A percentile compares a stretch with the other conserved stretches of the same genome.
Conservation (phyloP, 2,113 vertebrate genomes). For the Plecotus auritus region DNA sequence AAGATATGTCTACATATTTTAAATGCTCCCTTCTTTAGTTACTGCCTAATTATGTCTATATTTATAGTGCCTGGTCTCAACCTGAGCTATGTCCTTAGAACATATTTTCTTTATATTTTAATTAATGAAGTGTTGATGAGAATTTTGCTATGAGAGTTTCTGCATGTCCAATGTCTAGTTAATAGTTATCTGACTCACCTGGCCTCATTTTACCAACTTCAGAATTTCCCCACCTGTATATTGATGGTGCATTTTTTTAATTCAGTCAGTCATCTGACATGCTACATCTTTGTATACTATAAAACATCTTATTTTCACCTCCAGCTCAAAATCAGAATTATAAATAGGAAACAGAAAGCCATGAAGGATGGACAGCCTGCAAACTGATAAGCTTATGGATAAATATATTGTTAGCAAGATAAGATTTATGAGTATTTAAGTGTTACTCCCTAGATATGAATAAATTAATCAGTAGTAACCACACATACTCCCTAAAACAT, state of each 20-base stretch:
- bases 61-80: background rate
- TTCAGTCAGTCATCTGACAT: background rate
- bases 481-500: background rate
- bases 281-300: background rate
- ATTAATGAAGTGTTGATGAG: background rate
- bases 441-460: background rate
- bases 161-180: background rate
- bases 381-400: background rate
- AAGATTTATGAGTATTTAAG: background rate
- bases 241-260: background rate
- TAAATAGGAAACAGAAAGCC: background rate
- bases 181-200: background rate
- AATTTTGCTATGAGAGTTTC: background rate
- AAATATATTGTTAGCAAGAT: background rate
- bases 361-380: background rate
- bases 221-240: background rate
- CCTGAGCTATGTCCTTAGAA: background rate
- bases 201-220: background rate
- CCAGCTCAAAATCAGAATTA: background rate
- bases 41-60: background rate
- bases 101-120: background rate
- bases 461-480: background rate
- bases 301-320: background rate
- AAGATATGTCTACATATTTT: background rate
- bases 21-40: background rate